A percentile compares a stretch with the other conserved stretches of the same genome.
These are phyloP conservation scores for Rhea americana DNA, from an alignment of 2,113 vertebrate species.

Conservation along the genomic window DNA sequence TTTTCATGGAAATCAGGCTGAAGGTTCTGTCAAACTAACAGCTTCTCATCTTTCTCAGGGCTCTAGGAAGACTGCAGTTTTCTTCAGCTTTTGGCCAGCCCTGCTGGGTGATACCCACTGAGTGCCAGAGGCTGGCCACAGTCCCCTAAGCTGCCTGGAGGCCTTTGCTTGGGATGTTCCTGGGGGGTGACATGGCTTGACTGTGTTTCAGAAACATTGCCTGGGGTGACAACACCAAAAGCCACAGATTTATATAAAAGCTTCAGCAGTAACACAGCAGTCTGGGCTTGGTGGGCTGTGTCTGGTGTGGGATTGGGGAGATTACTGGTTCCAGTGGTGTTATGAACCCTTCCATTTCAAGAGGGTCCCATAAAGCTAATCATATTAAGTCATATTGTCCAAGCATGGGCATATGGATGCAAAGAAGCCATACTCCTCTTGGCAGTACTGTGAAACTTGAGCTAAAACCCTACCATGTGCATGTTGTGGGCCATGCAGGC, in stretches of 20 bases:
- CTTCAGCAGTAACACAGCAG: neutral
- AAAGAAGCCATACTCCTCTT: neutral
- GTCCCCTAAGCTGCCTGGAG: accelerated
- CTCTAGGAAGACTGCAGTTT: neutral
- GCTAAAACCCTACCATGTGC: neutral
- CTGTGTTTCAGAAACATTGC: neutral
- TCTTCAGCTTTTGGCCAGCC: neutral
- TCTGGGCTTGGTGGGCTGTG: neutral
- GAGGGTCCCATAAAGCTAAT: neutral
- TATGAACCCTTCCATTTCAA: accelerated
- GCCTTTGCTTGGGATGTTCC: neutral
- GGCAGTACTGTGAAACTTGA: neutral
- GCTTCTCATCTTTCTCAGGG: accelerated
- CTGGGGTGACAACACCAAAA: neutral
- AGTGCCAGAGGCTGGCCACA: neutral
- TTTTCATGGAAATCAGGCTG: neutral
- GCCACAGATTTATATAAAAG: neutral
- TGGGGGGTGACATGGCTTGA: neutral
- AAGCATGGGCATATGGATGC: neutral
- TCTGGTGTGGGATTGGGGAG: neutral
- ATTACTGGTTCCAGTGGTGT: neutral
- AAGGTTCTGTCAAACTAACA: neutral
- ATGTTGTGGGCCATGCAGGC: neutral
- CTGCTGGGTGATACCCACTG: neutral
- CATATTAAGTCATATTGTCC: neutral